phyloP scores from a whole-genome alignment of 2,113 vertebrate genomes.

The Podarcis muralis region DNA sequence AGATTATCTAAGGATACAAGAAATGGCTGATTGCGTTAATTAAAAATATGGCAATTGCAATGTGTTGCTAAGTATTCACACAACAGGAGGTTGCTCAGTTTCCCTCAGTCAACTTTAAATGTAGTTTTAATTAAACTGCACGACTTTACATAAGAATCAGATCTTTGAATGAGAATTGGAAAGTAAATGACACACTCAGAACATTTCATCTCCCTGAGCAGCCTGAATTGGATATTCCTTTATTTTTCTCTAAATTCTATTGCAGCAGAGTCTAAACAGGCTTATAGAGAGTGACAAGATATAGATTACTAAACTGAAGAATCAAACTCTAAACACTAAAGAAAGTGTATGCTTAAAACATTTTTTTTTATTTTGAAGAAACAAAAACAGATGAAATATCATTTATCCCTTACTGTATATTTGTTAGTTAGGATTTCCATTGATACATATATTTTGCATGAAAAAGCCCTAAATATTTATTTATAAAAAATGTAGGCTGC shows the following conservation, averaged over 20 bases:
- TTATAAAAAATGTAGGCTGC: too few relatives aligned
- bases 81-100: slow-evolving; percentile 4
- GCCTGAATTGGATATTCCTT: not conserved
- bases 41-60: not conserved
- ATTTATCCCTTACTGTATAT: not conserved
- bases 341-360: not conserved
- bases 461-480: not conserved
- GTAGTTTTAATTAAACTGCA: not conserved
- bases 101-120: slow-evolving; percentile 6
- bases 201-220: not conserved
- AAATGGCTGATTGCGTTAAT: not conserved
- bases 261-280: not conserved
- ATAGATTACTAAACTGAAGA: not conserved
- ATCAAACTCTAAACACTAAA: not conserved
- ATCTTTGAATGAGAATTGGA: not conserved
- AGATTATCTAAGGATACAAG: not conserved
- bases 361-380: not conserved
- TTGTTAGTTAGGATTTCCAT: too few relatives aligned
- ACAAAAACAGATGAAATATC: not conserved
- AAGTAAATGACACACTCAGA: not conserved
- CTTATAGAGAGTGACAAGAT: not conserved
- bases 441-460: not conserved
- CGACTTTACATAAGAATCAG: not conserved
- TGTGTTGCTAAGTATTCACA: slow-evolving; percentile 1
- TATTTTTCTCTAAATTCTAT: not conserved